Evolutionary conservation across 2,113 vertebrate genomes (phyloP), one percentile per base, ranked within the genome.

Genomic region (Puntigrus tetrazona): DNA sequence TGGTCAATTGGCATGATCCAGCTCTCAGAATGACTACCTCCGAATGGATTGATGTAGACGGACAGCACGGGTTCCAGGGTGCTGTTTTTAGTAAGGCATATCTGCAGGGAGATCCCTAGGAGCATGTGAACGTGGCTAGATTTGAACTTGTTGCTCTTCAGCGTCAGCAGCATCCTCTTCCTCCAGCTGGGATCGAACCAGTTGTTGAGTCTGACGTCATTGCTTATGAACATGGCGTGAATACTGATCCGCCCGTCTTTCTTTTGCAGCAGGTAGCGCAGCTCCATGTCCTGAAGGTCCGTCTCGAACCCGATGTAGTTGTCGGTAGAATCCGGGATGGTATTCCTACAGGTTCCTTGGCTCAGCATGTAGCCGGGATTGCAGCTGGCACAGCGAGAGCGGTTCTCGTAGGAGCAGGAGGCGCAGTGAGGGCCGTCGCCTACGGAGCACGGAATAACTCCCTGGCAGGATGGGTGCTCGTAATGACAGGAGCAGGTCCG

Each of bases 101-200:
- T 94, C 91, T 96, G 95, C 27, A 96, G 90, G 38, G 94, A 93
- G 91, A 96, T 94, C 72, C 95, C 95, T 81, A 95, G 86, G 20
- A 96, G 94, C 94, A 96, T 95, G 89, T 96, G 95, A 20, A 96
- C 94, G 13, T 94, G 94, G 86, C 91, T 96, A 36, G 95, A 94
- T 87, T 95, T 96, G 85, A 94, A 95, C 86, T 96, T 96, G 89
- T 96, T 96, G 88, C 95, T 96, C 84, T 95, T 96, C 78, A 96
- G 90, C 0, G 95, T 96, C 86, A 96, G 92, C 85, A 96, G 88
- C 94, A 95, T 96, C 87, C 95, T 91, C 89, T 96, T 95, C 83
- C 95, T 90, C 94, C 94, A 96, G 0, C 94, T 94, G 2, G 95
- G 95, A 87, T 96, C 95, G n/a, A 96, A 96, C 95, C 95, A 96